Base-by-base conservation (phyloP, 2,797 vertebrate species). In the Loriculus beryllinus region DNA sequence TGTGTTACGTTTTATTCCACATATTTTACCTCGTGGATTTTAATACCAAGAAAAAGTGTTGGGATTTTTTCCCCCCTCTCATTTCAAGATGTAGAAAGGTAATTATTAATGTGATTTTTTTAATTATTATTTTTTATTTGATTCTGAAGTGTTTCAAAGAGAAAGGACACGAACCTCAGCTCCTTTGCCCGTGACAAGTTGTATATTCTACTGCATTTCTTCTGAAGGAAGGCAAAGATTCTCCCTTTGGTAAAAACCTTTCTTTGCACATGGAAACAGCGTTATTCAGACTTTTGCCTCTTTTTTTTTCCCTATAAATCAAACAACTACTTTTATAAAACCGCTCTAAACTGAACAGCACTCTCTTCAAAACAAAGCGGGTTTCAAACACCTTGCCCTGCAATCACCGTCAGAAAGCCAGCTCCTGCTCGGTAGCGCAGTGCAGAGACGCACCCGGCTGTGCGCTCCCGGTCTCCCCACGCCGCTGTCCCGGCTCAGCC, bases 131-230 rank as follows among this genome's bases (percentile, higher is more conserved):
- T 43, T 43, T 3, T 21, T 51, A 22, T 33, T 80, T 11, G 5
- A 57, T 25, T 49, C 71, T 71, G 28, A 82, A 42, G 12, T 81
- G 29, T 68, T 94, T 90, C 49, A 21, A 37, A 92, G 86, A 78
- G 43, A 71, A 83, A 71, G 62, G 45, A 79, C 90, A 75, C 67
- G 54, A 74, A 37, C 39, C 2, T 12, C 47, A 18, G 77, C 40
- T 91, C 75, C 28, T 62, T 81, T 65, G 56, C 45, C 76, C 14
- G 5, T 69, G 19, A 57, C 23, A 26, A 68, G 35, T 93, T 91
- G 82, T 82, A 80, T 82, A 90, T 83, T 95, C 86, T 80, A 86
- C 82, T 93, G 69, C 20, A 14, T 90, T 96, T 95, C 70, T 64
- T 86, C 79, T 92, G 70, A 37, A 75, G 90, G 45, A 94, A 95